Evolutionary conservation across 2,113 vertebrate species (phyloP), one percentile per base, ranked within the genome.

Genomic region (Taurulus bubalis): DNA sequence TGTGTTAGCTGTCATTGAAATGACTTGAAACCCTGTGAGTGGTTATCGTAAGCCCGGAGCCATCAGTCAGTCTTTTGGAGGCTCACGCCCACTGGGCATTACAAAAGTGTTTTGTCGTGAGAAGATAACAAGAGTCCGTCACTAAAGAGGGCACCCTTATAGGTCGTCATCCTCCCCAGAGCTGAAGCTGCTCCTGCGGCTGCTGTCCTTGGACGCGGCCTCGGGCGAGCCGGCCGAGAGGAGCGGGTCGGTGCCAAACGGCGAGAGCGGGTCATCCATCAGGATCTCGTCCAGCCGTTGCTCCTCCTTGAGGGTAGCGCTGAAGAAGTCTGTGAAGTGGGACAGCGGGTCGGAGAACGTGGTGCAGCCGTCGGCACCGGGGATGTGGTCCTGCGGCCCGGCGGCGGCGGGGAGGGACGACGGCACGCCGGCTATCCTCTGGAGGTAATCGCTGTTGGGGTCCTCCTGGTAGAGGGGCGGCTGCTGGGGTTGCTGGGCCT

Each of bases 301-400:
- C 75, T 99, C 98, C 82, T 97, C 97, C 87, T 99, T 98, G 72
- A 98, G 95, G 49, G 97, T 95, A 2, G 96, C 94, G 0, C 97
- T 97, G 91, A 98, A 99, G 93, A 99, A 96, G 95, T 99, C 97
- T 0, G 98, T 99, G 92, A 99, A 99, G 89, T 99, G 97, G 30
- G 97, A 98, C 82, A 99, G 95, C 7, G 98, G 98, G 88, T 99
- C 98, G 1, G 97, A 98, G 94, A 97, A 99, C 12, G 95, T 94
- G 64, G 95, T 93, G 42, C 96, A 95, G 83, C 93, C 90, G 38
- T 97, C 94, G 0, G 90, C 92, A 87, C 83, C 72, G 77, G 85
- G 45, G 92, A 95, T 75, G 91, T 83, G 88, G 79, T 94, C 90
- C 89, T 94, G 93, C 0, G 80, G 80, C 6, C 66, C 72, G 86